Evolutionary conservation across 2,888 invertebrate species (phyloP).

Genomic region (Nysson spinosus): DNA sequence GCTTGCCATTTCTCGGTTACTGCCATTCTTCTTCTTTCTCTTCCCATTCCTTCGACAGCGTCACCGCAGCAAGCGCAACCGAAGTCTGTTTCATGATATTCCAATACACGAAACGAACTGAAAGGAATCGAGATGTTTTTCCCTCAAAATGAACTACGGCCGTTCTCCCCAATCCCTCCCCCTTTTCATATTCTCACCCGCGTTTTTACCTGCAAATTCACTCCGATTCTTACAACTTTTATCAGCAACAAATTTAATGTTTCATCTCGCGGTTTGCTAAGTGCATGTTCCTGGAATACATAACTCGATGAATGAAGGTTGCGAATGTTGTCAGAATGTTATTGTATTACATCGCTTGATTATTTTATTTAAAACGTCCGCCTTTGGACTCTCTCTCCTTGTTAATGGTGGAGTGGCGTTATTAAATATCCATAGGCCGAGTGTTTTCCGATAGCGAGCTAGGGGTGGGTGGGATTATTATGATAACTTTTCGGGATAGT

Average conservation of each 20-base stretch:
- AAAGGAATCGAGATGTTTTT: constrained; percentile 27
- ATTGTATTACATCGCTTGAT: neutral
- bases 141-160: constrained; percentile 6
- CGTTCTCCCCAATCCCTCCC: neutral
- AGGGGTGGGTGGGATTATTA: no score
- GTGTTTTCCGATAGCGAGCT: constrained; percentile 11
- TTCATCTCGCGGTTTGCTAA: neutral
- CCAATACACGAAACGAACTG: constrained; percentile 17
- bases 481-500: constrained; percentile 17
- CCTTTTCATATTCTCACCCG: neutral
- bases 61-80: constrained; percentile 5
- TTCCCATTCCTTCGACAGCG: neutral
- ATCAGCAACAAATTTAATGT: constrained; percentile 4
- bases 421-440: neutral
- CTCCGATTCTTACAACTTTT: neutral
- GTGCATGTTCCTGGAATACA: neutral
- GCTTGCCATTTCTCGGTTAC: constrained; percentile 31
- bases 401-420: neutral
- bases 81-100: constrained; percentile 29
- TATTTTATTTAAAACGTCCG: constrained; percentile 22
- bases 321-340: no score
- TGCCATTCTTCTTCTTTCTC: constrained; percentile 26
- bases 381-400: neutral
- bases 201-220: neutral
- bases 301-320: neutral